Conservation (phyloP, 2,797 vertebrate genomes). For the Cynodonichthys magdalenae region DNA sequence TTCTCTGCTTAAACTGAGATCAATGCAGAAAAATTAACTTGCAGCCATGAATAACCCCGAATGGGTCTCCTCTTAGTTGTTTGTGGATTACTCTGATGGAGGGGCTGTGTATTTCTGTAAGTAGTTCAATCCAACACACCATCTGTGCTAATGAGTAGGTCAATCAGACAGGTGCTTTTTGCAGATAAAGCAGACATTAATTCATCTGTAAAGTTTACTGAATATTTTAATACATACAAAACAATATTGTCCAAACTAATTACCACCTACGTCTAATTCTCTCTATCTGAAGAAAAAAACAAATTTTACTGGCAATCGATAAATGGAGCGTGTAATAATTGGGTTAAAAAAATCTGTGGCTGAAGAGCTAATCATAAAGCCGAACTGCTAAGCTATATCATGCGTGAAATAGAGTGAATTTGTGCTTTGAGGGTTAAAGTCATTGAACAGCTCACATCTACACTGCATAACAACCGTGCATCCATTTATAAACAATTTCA, state of each 20-base stretch:
- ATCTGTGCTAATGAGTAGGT: not conserved
- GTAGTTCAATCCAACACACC: not conserved
- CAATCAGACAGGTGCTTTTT: not conserved
- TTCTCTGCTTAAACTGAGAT: no score
- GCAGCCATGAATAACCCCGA: not conserved
- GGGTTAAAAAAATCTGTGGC: not conserved
- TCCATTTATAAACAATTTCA: slow-evolving; percentile 15
- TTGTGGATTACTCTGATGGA: not conserved
- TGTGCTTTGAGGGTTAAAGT: slow-evolving; percentile 8
- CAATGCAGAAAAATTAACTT: no score
- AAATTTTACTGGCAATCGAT: not conserved
- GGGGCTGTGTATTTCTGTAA: not conserved
- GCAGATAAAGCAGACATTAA: not conserved
- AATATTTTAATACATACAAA: not conserved
- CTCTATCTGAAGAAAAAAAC: not conserved
- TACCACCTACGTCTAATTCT: not conserved
- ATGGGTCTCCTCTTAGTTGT: not conserved
- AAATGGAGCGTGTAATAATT: not conserved
- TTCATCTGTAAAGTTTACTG: not conserved
- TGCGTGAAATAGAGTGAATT: slow-evolving; percentile 6
- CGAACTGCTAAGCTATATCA: slow-evolving; percentile 1
- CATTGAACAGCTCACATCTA: slow-evolving; percentile 10
- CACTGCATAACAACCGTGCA: slow-evolving; percentile 15
- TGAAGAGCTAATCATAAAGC: slow-evolving; percentile 8
- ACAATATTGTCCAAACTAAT: not conserved